Evolutionary conservation across 1,140 invertebrate species (phyloP).

Genomic region (Polypedilum vanderplanki): DNA sequence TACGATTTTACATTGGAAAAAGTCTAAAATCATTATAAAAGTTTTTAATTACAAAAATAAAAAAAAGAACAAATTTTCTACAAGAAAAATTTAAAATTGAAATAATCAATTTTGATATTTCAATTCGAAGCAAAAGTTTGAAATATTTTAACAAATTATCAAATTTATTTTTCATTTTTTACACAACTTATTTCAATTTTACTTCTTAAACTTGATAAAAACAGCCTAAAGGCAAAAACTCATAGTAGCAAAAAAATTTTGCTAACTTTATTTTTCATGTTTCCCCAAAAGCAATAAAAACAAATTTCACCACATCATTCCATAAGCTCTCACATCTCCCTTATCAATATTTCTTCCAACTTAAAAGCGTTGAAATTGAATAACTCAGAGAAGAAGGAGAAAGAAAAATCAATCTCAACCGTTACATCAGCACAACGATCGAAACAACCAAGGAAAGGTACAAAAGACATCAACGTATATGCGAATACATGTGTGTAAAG

Average conservation of each 20-base stretch:
- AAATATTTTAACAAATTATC: too few species aligned
- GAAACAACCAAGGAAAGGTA: background rate
- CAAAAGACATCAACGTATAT: background rate
- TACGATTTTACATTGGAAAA: background rate
- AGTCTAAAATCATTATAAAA: too few species aligned
- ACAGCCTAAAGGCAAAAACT: background rate
- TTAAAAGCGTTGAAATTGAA: constrained; percentile 5
- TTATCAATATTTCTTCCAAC: background rate
- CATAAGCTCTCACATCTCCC: too few species aligned
- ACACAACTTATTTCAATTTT: too few species aligned
- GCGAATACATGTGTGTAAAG: background rate
- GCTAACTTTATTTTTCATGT: background rate
- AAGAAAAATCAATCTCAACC: background rate
- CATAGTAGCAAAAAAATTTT: background rate
- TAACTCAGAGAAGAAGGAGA: background rate
- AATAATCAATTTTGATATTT: too few species aligned
- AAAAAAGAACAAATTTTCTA: too few species aligned
- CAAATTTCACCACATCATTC: too few species aligned
- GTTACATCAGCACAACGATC: background rate
- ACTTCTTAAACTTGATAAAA: too few species aligned
- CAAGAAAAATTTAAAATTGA: too few species aligned
- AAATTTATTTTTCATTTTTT: too few species aligned
- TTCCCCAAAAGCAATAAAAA: background rate
- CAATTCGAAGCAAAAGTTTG: too few species aligned
- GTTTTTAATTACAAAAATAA: too few species aligned